Percentiles rank a stretch among this genome's conserved stretches.
phyloP scores from a whole-genome alignment of 2,888 invertebrate species.

The Biston stratarius region DNA sequence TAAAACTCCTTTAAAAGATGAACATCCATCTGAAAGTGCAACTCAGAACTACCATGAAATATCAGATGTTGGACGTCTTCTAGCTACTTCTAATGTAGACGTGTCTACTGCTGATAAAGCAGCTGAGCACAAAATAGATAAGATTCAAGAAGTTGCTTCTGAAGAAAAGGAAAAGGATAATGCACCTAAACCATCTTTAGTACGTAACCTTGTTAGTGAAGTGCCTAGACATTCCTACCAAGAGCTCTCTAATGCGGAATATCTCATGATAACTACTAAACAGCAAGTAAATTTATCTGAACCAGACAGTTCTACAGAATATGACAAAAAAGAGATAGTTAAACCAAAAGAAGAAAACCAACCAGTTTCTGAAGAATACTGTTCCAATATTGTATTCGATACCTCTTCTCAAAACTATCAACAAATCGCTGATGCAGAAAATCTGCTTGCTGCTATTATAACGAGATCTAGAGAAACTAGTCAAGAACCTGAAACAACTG shows the following conservation, averaged over 20 bases:
- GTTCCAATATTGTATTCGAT: slow-evolving; percentile 9
- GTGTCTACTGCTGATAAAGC: slow-evolving; percentile 40
- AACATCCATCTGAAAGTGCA: slow-evolving; percentile 28
- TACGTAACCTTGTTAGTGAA: slow-evolving; percentile 35
- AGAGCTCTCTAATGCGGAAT: slow-evolving; percentile 45
- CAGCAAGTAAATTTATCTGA: slow-evolving; percentile 16
- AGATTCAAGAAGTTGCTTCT: slow-evolving; percentile 39
- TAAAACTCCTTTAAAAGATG: slow-evolving; percentile 31
- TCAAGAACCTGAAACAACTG: slow-evolving; percentile 38
- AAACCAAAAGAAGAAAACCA: slow-evolving; percentile 3
- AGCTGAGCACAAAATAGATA: slow-evolving; percentile 35
- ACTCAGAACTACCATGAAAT: slow-evolving; percentile 47
- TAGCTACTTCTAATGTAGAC: slow-evolving; percentile 48
- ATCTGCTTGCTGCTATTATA: slow-evolving; percentile 49
- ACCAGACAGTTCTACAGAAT: background rate
- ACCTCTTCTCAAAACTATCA: slow-evolving; percentile 49
- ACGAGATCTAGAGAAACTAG: slow-evolving; percentile 47
- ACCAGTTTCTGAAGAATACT: slow-evolving; percentile 1
- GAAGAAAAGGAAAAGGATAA: slow-evolving; percentile 34
- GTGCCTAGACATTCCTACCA: slow-evolving; percentile 38
- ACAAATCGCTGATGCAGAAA: slow-evolving; percentile 58
- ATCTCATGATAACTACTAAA: slow-evolving; percentile 28
- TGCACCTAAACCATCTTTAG: slow-evolving; percentile 31
- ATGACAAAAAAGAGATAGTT: background rate
- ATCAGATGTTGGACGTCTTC: slow-evolving; percentile 50